These are phyloP conservation scores for Percina caprodes DNA, from an alignment of 2,113 vertebrate genomes.

Conservation along the genomic window DNA sequence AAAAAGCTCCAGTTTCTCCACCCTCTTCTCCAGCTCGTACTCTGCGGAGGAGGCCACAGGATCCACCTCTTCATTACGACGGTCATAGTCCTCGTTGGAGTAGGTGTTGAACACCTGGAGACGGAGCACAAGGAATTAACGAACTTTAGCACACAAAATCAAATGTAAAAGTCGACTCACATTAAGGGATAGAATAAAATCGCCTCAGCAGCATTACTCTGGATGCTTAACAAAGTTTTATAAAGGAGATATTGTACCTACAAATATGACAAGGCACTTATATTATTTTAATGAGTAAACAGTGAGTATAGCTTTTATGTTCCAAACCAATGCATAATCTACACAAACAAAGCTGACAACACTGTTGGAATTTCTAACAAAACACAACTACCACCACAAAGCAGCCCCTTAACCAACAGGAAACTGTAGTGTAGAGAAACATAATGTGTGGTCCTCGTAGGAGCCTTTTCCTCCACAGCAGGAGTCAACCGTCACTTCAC, in stretches of 20 bases:
- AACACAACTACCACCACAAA: slow-evolving; percentile 17
- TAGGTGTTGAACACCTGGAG: slow-evolving; percentile 97
- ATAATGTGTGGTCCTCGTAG: slow-evolving; percentile 8
- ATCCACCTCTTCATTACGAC: slow-evolving; percentile 96
- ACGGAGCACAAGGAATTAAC: slow-evolving; percentile 25
- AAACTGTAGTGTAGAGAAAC: background rate
- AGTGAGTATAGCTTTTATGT: background rate
- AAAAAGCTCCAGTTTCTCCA: slow-evolving; percentile 98
- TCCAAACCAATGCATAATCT: background rate
- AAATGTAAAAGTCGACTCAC: slow-evolving; percentile 2
- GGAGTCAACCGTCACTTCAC: slow-evolving; percentile 68
- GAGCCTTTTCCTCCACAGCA: slow-evolving; percentile 56
- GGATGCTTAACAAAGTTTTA: background rate
- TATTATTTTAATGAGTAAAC: background rate
- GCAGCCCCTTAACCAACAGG: slow-evolving; percentile 8
- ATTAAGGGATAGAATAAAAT: slow-evolving; percentile 3
- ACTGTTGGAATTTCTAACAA: background rate
- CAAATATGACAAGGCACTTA: background rate
- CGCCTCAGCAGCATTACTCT: background rate
- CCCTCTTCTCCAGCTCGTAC: slow-evolving; percentile 97
- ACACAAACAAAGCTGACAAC: background rate
- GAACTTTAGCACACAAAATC: background rate
- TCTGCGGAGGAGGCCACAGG: slow-evolving; percentile 98
- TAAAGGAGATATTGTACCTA: background rate
- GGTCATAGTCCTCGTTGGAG: slow-evolving; percentile 97